Evolutionary conservation across 1,140 invertebrate species (phyloP), one percentile per base, ranked within the genome.

Genomic region (Medauroidea extradentata): DNA sequence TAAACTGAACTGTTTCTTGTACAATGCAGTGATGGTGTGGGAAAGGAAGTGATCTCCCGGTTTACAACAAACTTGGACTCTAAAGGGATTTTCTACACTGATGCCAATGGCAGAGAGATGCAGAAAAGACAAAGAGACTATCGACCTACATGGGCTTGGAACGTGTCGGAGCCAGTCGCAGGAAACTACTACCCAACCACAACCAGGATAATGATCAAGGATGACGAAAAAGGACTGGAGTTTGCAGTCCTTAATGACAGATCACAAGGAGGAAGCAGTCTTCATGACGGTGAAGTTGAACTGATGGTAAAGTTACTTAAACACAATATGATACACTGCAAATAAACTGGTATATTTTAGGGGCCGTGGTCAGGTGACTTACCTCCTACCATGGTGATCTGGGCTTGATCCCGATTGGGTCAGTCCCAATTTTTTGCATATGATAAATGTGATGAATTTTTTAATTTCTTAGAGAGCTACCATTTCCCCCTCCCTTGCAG

Each of bases 171-270:
- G 29, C 29, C 29, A 11, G 29, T 34, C 29, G 29, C 83, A 46
- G 82, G 79, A 2, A 87, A 86, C 65, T 87, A 85, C 67, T 86
- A 81, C 68, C 85, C 85, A 2, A 73, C 87, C n/a, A 85, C 82
- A 66, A 80, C 76, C 16, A 67, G 77, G 21, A 83, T 86, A 34
- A 67, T 67, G 14, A 70, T 81, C 7, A 64, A 11, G 29, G 29
- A 63, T 29, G 50, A 41, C 11, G 52, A 14, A 5, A 27, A 14
- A 52, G 21, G 19, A 4, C 24, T 24, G 21, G 21, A 48, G 21
- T n/a, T 21, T 4, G 14, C 21, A 14, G 67, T 86, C 2, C 60
- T 85, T 16, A 82, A 77, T 48, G 85, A 87, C 29, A 4, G 29
- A 11, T 34, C 29, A 11, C 29, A 34, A 34, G 29, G 29, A 4